Evolutionary conservation across 1,140 invertebrate species (phyloP), one percentile per base, ranked within the genome.

Genomic region (Grapholita molesta): DNA sequence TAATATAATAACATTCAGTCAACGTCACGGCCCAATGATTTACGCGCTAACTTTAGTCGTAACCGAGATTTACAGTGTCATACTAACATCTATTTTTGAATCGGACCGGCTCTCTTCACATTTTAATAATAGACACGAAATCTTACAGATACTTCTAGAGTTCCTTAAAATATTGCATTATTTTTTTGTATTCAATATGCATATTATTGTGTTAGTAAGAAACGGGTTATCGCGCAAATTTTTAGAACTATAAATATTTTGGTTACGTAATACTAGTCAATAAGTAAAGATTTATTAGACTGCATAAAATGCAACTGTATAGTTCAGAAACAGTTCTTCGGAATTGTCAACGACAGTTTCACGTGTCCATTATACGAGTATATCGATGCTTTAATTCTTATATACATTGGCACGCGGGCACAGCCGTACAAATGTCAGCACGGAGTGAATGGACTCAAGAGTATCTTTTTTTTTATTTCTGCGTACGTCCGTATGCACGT

Each of bases 101-200:
- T 67, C 78, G 69, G 80, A 86, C 84, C 83, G 82, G 80, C 80
- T 88, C 84, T 86, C 85, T 89, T 87, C 83, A 76, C 88, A 86
- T 79, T 86, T 87, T 89, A 89, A 86, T 85, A 87, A 90, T 90
- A 90, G 85, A 82, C 76, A 74, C 71, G 83, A 85, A 90, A 86
- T 88, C 85, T 84, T 82, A 86, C 80, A 79, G 80, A 80, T 83
- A 84, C 82, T 86, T 81, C 55, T 76, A 78, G 79, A 78, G 75
- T 76, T 71, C 73, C 76, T 81, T 78, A 82, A 77, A 82, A 83
- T n/a, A n/a, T n/a, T n/a, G n/a, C n/a, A n/a, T n/a, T n/a, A n/a
- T n/a, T n/a, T n/a, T n/a, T n/a, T n/a, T n/a, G n/a, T n/a, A n/a
- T n/a, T n/a, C n/a, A n/a, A n/a, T n/a, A n/a, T n/a, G n/a, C n/a